Evolutionary conservation across 2,113 vertebrate species (phyloP), one percentile per base, ranked within the genome.

Genomic region (Vulpes lagopus): DNA sequence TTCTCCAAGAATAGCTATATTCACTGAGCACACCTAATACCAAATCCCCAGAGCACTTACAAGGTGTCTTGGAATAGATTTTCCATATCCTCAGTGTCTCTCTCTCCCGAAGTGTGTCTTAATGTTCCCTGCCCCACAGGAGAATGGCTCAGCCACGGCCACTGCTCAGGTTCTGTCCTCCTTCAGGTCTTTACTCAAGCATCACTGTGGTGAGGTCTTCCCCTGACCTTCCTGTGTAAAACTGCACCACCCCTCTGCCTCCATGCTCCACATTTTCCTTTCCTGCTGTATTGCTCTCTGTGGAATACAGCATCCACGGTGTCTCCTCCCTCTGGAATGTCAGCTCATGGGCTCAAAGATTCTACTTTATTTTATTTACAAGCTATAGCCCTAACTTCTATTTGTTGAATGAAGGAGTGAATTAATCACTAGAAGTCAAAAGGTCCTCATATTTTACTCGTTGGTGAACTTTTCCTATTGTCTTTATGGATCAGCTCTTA

Each of bases 201-300:
- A 1, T 51, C 19, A 6, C 55, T 32, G 23, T 4, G 9, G 16
- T 51, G 19, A 73, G 43, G 8, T 30, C 83, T 59, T 88, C 53
- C 9, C 9, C 59, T 11, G 10, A 25, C 20, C 74, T 65, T 10
- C 38, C 71, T 1, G 0, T 17, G 5, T 30, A 11, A 64, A 51
- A 14, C 4, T 1, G 11, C 8, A 14, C 19, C 59, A 11, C 4
- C 16, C 27, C 73, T 55, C 27, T 17, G 0, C 4, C 71, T 32
- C 64, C 12, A 0, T 0, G 14, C 38, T 53, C 27, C 16, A 2
- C 10, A 16, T 27, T 30, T 19, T 43, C 5, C 10, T 73, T 69
- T 38, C 11, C 27, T 71, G 14, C 53, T 43, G 22, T 20, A 0
- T 20, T 14, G 4, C 10, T 84, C 10, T 59, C 53, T 20, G 0